phyloP scores from a whole-genome alignment of 2,113 vertebrate genomes.

The Alectura lathami region DNA sequence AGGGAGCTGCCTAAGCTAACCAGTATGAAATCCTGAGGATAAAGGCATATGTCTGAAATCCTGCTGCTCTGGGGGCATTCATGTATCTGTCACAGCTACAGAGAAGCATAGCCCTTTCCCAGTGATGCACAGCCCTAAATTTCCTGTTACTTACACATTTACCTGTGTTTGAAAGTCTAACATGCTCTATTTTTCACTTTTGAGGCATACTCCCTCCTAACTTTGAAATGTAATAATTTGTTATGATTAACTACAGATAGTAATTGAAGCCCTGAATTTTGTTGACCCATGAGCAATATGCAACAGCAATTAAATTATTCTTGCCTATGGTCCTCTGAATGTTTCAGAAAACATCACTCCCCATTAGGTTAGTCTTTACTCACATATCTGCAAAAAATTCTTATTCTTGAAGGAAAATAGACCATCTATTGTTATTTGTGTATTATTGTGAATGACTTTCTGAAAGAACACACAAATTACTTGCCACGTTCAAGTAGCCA shows the following conservation, averaged over 20 bases:
- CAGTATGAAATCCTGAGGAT: not conserved
- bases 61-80: not conserved
- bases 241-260: not conserved
- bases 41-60: not conserved
- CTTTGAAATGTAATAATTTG: not conserved
- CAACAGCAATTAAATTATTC: constrained; percentile 6
- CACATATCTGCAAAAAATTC: not conserved
- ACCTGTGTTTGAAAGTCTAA: not conserved
- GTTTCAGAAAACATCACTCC: not conserved
- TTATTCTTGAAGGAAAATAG: not conserved
- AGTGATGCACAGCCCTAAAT: not conserved
- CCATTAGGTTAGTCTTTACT: not conserved
- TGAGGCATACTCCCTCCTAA: not conserved
- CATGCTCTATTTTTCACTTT: not conserved
- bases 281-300: not conserved
- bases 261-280: not conserved
- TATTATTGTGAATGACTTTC: not conserved
- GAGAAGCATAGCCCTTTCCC: not conserved
- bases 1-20: not conserved
- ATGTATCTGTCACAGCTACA: no score
- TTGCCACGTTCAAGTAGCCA: not conserved
- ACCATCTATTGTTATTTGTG: not conserved
- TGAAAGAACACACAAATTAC: not conserved
- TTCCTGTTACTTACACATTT: not conserved
- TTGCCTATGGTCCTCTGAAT: not conserved